Evolutionary conservation across 2,113 vertebrate species (phyloP), one percentile per base, ranked within the genome.

Genomic region (Dipodomys spectabilis): DNA sequence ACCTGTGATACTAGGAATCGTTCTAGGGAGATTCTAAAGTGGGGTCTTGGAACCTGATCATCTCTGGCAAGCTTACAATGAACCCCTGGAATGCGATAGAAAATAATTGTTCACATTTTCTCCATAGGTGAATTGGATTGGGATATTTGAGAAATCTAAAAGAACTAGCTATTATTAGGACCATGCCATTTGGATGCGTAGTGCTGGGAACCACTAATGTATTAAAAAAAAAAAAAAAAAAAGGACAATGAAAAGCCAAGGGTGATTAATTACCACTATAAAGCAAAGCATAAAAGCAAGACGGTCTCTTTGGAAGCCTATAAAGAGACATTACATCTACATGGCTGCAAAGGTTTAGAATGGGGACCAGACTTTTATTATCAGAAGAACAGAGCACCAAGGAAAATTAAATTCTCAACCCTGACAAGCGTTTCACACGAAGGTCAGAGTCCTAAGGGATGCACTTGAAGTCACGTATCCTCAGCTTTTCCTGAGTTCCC

Each of bases 141-240:
- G 39, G 39, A 77, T 84, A 25, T 32, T 84, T 95, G 64, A 88
- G 86, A 60, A 3, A 49, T 85, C 87, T 92, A 27, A 79, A 23
- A 79, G 28, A 94, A 88, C 53, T 82, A 67, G 82, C 78, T 84
- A 87, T 90, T 82, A 25, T n/a, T 75, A 95, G 22, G 57, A 73
- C 35, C 25, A 45, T 71, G 20, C n/a, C 77, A 78, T 73, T 92
- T 94, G 84, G 19, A 45, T 86, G 57, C 0, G 16, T 82, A 2
- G 77, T 79, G 8, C 80, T 82, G 64, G 44, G 45, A 28, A 57
- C 80, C 45, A 82, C 64, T 67, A 93, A 44, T 45, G 6, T 8
- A 73, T 53, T 39, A 39, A 39, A 39, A 39, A 39, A 39, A 35
- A 39, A 39, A 39, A 39, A 35, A 39, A 81, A 65, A 90, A 87